These are phyloP conservation scores for Drosophila bocki DNA, from an alignment of 1,140 invertebrate genomes.

Conservation along the genomic window DNA sequence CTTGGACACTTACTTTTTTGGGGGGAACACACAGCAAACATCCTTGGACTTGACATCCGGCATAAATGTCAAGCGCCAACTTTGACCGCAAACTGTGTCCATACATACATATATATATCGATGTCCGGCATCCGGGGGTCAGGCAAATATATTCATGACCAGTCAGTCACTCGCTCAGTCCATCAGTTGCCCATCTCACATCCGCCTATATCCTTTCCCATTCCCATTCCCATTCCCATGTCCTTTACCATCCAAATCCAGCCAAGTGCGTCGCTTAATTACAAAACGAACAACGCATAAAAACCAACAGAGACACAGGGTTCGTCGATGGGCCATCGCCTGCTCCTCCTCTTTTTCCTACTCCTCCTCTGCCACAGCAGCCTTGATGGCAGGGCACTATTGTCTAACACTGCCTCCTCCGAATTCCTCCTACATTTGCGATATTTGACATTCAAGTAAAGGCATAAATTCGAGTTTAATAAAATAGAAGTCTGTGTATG, in stretches of 20 bases:
- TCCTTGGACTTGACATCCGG: conserved; percentile 70
- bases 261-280: conserved; percentile 82
- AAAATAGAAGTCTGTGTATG: conserved; percentile 57
- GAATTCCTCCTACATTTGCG: conserved; percentile 60
- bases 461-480: conserved; percentile 83
- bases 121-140: neutral
- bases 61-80: conserved; percentile 83
- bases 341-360: neutral
- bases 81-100: conserved; percentile 72
- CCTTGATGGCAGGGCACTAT: conserved; percentile 34
- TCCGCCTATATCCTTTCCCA: conserved; percentile 1
- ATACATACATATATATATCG: conserved; percentile 3
- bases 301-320: conserved; percentile 65
- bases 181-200: conserved; percentile 25
- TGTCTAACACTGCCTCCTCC: conserved; percentile 23
- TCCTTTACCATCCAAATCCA: conserved; percentile 48
- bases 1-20: conserved; percentile 11
- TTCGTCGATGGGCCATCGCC: conserved; percentile 35
- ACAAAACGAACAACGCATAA: conserved; percentile 84
- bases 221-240: conserved; percentile 14
- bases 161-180: conserved; percentile 13
- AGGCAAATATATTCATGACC: conserved; percentile 70
- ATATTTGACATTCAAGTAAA: conserved; percentile 83
- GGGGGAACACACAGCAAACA: neutral
- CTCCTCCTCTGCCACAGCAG: neutral